These are phyloP conservation scores for Anser brachyrhynchus DNA, from an alignment of 2,113 vertebrate genomes.

Conservation along the genomic window DNA sequence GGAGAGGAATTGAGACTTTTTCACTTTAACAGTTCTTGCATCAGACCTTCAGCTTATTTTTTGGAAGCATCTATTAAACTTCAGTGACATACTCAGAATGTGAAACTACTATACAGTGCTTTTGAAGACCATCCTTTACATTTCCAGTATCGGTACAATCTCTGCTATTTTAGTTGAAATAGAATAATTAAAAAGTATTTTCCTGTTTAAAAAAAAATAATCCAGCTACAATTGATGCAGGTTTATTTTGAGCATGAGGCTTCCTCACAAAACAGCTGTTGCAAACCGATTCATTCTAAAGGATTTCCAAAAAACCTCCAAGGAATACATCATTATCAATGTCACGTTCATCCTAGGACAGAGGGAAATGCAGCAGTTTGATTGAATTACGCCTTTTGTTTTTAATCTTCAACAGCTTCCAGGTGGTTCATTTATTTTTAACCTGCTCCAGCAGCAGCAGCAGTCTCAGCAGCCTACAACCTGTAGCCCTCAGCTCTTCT, in stretches of 20 bases:
- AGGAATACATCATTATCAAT: neutral
- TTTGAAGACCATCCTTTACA: neutral
- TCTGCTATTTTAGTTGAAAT: neutral
- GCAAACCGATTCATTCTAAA: neutral
- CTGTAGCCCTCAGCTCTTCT: constrained; percentile 81
- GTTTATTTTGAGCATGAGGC: neutral
- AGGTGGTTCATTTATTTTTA: constrained; percentile 87
- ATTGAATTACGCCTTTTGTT: constrained; percentile 13
- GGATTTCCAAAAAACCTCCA: neutral
- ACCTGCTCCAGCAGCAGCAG: constrained; percentile 82
- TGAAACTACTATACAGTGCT: neutral
- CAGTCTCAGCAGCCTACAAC: constrained; percentile 81
- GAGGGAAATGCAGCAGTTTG: neutral
- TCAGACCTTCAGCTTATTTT: neutral
- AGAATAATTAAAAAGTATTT: neutral
- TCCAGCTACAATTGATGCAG: neutral
- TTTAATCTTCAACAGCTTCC: constrained; percentile 80
- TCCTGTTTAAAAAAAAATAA: neutral
- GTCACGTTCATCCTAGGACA: neutral
- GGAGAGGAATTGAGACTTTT: neutral
- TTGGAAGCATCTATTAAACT: neutral
- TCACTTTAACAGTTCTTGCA: neutral
- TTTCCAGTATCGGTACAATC: neutral
- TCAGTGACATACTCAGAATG: neutral
- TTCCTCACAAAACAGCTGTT: neutral